Evolutionary conservation across 2,888 invertebrate genomes (phyloP).

Genomic region (Synergus japonicus): DNA sequence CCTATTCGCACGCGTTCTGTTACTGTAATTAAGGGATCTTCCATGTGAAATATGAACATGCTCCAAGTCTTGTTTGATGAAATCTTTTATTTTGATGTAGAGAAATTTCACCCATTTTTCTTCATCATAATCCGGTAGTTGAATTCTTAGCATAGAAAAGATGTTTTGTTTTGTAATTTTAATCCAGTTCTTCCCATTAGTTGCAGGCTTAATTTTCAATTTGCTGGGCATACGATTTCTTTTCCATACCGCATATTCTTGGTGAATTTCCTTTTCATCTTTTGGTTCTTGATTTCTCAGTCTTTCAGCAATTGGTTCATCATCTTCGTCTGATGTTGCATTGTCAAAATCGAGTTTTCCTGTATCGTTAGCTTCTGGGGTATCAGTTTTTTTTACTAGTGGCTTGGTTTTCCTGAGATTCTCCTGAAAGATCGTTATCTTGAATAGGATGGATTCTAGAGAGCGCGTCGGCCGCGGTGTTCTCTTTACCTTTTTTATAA

Average conservation of each 20-base stretch:
- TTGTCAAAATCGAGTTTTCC: not conserved
- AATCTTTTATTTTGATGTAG: too few species aligned
- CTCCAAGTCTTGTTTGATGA: too few species aligned
- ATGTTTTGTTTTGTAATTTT: not conserved
- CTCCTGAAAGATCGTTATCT: too few species aligned
- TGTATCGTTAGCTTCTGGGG: not conserved
- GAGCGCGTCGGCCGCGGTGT: too few species aligned
- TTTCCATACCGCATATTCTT: not conserved
- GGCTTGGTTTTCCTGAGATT: too few species aligned
- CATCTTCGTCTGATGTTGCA: not conserved
- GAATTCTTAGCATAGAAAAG: not conserved
- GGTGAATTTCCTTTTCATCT: not conserved
- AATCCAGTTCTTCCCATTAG: not conserved
- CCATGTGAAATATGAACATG: too few species aligned
- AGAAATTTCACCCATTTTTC: too few species aligned
- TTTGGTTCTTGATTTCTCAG: too few species aligned
- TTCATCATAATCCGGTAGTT: not conserved
- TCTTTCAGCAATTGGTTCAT: not conserved
- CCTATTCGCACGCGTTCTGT: too few species aligned
- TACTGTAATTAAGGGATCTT: too few species aligned
- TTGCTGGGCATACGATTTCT: not conserved
- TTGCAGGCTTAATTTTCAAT: not conserved
- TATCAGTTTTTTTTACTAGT: not conserved
- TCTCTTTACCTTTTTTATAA: too few species aligned
- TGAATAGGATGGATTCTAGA: too few species aligned